These are phyloP conservation scores for Hydrozoanthus gracilis DNA, from an alignment of 92 coral and sea anemone species.

Conservation along the genomic window DNA sequence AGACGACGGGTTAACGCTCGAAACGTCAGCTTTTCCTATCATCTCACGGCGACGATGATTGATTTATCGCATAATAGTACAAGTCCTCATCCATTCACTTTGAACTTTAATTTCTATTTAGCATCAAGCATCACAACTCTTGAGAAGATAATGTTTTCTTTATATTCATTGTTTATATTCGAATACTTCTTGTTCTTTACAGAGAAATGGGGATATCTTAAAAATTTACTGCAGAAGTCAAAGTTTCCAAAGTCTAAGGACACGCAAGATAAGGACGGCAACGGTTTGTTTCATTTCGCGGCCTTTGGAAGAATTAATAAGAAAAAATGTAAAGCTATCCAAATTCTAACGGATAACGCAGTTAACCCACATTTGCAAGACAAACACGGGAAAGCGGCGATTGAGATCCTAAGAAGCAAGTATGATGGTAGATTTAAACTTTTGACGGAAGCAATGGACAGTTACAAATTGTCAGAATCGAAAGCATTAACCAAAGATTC, in stretches of 20 bases:
- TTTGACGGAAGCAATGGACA: slow-evolving; percentile 50
- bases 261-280: slow-evolving; percentile 59
- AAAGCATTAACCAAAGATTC: neutral
- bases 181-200: neutral
- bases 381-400: slow-evolving; percentile 46
- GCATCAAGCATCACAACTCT: too few relatives aligned
- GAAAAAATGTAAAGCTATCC: slow-evolving; percentile 58
- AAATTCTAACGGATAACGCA: slow-evolving; percentile 56
- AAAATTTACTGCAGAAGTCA: slow-evolving; percentile 57
- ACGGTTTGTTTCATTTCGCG: slow-evolving; percentile 63
- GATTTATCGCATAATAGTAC: too few relatives aligned
- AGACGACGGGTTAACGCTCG: too few relatives aligned
- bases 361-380: slow-evolving; percentile 66
- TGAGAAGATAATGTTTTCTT: too few relatives aligned
- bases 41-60: too few relatives aligned
- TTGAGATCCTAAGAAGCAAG: slow-evolving; percentile 14
- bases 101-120: too few relatives aligned
- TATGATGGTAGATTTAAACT: slow-evolving; percentile 68
- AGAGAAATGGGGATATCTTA: slow-evolving; percentile 54
- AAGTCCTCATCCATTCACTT: too few relatives aligned
- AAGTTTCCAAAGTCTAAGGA: slow-evolving; percentile 39
- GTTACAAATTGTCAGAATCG: slow-evolving; percentile 37
- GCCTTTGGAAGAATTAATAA: slow-evolving; percentile 51
- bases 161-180: too few relatives aligned
- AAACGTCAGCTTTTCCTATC: too few relatives aligned